These are phyloP conservation scores for Phalacrocorax carbo DNA, from an alignment of 2,113 vertebrate genomes.

Conservation along the genomic window DNA sequence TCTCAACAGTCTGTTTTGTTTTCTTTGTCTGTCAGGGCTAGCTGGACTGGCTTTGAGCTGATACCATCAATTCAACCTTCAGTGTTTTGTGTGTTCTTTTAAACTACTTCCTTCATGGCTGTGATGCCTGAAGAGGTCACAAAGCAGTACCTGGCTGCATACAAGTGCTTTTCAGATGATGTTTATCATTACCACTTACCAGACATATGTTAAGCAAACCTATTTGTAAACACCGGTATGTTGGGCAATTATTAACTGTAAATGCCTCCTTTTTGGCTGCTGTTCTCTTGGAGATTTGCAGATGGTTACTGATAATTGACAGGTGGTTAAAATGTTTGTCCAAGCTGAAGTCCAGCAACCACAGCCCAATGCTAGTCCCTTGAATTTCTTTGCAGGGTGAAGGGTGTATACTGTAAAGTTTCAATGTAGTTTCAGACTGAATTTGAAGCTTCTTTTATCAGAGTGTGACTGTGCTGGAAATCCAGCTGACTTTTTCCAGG, in stretches of 20 bases:
- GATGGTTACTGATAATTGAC: background rate
- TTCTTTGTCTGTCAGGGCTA: background rate
- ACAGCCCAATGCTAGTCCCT: background rate
- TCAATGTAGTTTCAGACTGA: background rate
- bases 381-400: background rate
- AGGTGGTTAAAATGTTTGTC: background rate
- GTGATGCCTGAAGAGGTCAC: background rate
- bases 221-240: background rate
- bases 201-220: background rate
- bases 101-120: background rate
- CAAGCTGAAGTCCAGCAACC: background rate
- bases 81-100: background rate
- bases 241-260: background rate
- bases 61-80: background rate
- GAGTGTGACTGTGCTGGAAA: background rate
- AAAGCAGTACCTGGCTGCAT: background rate
- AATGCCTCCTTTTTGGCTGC: background rate
- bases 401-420: background rate
- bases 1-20: background rate
- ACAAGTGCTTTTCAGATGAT: background rate
- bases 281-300: background rate
- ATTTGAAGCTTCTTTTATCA: background rate
- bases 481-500: background rate
- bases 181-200: background rate
- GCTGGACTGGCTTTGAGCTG: conserved; percentile 35